Base-by-base conservation (phyloP, 2,888 invertebrate species). In the Cotesia congregata region DNA sequence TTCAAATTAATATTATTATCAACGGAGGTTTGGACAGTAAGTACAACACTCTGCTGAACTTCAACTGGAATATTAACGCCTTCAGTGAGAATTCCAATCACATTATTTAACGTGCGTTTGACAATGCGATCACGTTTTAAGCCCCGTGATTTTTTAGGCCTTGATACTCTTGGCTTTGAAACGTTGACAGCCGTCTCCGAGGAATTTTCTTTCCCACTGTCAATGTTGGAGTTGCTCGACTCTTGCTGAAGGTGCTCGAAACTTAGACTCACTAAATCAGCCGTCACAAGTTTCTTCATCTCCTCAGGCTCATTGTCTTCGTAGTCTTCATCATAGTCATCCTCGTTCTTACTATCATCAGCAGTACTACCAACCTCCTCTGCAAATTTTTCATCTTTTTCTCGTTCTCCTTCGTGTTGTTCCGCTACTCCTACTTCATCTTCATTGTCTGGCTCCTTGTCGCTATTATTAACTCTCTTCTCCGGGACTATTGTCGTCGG, bases 131-230 rank as follows among this genome's bases (percentile, higher is more conserved):
- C 88, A 2, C 83, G 85, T 4, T 84, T 83, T 1, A 83, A 74
- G 0, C 86, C 86, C 77, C 86, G 86, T 3, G 85, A 80, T 67
- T 89, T 89, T 41, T 85, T 88, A 0, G 88, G 88, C 6, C 87
- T 82, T 0, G 85, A 82, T 0, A 86, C 84, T 60, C 85, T 88
- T 6, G 85, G 74, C 71, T 88, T 89, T 7, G 86, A 84, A 0
- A 84, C 80, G 62, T 80, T 86, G 0, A 86, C 76, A 1, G 84
- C 77, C 1, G 85, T 83, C 59, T 88, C 89, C 3, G 86, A 78
- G 0, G 89, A 86, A 68, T 89, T 89, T 77, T 89, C 89, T 41
- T 89, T 89, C 0, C 89, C 89, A n/a, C 89, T 89, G 78, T 89
- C 89, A 72, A 87, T 83, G 59, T 88, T 85, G 0, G 89, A 88